phyloP scores from a whole-genome alignment of 2,113 vertebrate genomes.

The Oncorhynchus masou region DNA sequence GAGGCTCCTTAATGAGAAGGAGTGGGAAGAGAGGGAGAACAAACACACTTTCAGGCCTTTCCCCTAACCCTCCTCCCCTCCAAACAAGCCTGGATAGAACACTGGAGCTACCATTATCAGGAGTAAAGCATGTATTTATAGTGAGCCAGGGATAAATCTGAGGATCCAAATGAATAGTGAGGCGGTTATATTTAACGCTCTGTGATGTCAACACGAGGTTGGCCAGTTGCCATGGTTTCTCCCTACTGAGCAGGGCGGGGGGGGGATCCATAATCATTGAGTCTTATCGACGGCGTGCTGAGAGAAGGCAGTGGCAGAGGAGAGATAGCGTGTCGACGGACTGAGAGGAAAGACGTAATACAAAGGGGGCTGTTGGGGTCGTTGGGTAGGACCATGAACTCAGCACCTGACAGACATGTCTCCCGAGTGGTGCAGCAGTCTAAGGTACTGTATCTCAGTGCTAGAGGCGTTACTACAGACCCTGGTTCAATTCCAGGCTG shows the following conservation, averaged over 20 bases:
- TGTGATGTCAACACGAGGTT: constrained; percentile 73
- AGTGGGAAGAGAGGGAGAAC: constrained; percentile 10
- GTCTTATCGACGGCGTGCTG: too few species aligned
- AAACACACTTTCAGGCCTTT: constrained; percentile 40
- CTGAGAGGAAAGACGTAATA: neutral
- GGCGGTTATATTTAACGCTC: constrained; percentile 74
- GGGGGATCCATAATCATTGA: too few species aligned
- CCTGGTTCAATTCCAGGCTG: too few species aligned
- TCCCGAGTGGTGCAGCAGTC: too few species aligned
- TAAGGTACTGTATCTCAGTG: too few species aligned
- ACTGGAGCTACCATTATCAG: constrained; percentile 69
- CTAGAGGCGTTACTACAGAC: too few species aligned
- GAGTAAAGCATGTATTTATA: constrained; percentile 77
- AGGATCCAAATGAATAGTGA: constrained; percentile 70
- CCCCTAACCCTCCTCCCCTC: constrained; percentile 60
- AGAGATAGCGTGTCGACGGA: neutral
- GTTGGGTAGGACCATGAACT: neutral
- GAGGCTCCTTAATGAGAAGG: constrained; percentile 38
- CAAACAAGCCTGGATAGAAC: constrained; percentile 67
- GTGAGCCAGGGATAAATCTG: constrained; percentile 64
- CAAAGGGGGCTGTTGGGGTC: neutral
- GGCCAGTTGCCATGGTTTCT: constrained; percentile 74
- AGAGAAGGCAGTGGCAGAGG: too few species aligned
- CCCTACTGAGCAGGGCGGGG: constrained; percentile 58
- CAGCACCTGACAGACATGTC: neutral